Percentiles rank a stretch among this genome's conserved stretches.
Conservation (phyloP, 2,113 vertebrate species). For the Dermatemys mawii region DNA sequence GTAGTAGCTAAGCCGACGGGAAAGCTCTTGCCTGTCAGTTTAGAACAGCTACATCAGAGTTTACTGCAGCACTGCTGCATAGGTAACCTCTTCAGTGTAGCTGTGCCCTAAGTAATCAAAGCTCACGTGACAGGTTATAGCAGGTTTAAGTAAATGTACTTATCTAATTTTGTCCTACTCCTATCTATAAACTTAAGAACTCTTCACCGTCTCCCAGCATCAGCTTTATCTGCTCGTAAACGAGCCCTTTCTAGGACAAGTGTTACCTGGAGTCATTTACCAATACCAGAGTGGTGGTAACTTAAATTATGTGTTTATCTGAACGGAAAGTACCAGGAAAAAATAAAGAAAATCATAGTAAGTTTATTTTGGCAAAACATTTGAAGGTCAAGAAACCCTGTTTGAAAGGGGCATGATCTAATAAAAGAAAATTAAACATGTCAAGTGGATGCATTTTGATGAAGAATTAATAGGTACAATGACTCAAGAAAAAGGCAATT, state of each 20-base stretch:
- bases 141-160: background rate
- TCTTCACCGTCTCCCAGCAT: background rate
- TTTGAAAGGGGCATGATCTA: background rate
- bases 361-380: background rate
- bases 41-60: background rate
- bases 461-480: background rate
- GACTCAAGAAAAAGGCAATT: background rate
- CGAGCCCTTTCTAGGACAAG: background rate
- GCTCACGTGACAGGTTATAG: background rate
- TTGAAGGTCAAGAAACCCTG: background rate
- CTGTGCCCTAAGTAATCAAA: background rate
- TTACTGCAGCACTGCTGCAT: background rate
- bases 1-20: background rate
- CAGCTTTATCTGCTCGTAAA: background rate
- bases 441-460: background rate
- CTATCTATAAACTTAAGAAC: background rate
- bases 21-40: background rate
- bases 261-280: background rate
- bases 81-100: background rate
- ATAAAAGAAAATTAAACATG: background rate
- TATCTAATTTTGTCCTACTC: background rate
- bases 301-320: background rate
- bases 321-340: background rate
- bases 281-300: background rate
- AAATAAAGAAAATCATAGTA: background rate